Evolutionary conservation across 2,113 vertebrate species (phyloP).

Genomic region (Peromyscus leucopus): DNA sequence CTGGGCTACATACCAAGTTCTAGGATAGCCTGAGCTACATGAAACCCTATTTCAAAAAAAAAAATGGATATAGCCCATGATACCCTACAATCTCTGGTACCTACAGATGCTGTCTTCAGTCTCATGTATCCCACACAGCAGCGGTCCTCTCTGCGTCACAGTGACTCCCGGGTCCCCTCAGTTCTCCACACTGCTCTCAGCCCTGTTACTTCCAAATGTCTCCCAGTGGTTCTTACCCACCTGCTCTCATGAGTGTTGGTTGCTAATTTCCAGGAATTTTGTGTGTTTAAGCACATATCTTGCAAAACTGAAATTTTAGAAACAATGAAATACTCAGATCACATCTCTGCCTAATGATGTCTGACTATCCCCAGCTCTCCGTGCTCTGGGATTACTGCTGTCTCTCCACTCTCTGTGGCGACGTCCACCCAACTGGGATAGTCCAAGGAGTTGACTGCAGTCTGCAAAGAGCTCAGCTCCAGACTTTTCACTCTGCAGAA

Average conservation of each 20-base stretch:
- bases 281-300: not conserved
- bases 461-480: not conserved
- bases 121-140: too few relatives aligned
- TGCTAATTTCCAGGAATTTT: not conserved
- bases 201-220: not conserved
- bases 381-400: rapidly evolving
- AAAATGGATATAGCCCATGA: not conserved
- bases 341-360: not conserved
- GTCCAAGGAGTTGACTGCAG: too few relatives aligned
- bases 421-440: too few relatives aligned
- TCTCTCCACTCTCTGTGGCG: not conserved
- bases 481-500: not conserved
- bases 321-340: not conserved
- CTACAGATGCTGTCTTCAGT: not conserved
- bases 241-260: rapidly evolving
- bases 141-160: too few relatives aligned
- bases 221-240: rapidly evolving
- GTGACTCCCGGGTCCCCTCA: rapidly evolving
- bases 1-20: not conserved
- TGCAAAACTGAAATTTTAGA: not conserved
- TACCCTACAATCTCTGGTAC: too few relatives aligned
- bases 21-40: not conserved
- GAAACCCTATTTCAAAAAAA: not conserved
- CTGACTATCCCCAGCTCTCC: not conserved
- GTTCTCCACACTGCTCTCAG: not conserved